phyloP scores from a whole-genome alignment of 2,113 vertebrate species.

The Dolichotis patagonum region DNA sequence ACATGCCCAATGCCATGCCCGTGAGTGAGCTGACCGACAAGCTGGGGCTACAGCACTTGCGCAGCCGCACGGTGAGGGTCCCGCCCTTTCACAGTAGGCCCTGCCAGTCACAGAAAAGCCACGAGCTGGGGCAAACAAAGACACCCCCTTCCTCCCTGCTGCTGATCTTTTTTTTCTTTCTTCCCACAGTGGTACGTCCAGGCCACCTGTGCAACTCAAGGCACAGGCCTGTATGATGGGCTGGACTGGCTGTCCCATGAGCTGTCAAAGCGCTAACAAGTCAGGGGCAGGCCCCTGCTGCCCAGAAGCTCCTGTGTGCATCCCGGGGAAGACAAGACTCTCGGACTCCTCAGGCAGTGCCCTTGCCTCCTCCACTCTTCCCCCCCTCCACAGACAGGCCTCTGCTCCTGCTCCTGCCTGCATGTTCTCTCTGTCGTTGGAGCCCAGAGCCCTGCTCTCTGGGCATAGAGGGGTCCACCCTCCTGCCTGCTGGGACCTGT shows the following conservation, averaged over 20 bases:
- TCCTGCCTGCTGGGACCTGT: conserved; percentile 65
- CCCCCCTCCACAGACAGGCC: conserved; percentile 60
- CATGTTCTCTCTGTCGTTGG: conserved; percentile 78
- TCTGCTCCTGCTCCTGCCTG: conserved; percentile 77
- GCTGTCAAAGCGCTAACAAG: conserved; percentile 88
- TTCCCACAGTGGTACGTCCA: conserved; percentile 91
- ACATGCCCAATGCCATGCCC: conserved; percentile 94
- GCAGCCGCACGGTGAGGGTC: conserved; percentile 89
- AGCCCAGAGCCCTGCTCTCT: conserved; percentile 68
- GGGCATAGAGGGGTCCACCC: conserved; percentile 55
- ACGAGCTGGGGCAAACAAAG: background rate
- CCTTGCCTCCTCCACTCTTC: background rate
- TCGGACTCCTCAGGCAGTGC: conserved; percentile 81
- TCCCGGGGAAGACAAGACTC: conserved; percentile 73
- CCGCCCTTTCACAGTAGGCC: fast-evolving
- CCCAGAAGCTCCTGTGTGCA: conserved; percentile 75
- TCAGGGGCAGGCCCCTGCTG: conserved; percentile 63
- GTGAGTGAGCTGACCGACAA: conserved; percentile 93
- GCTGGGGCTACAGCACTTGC: conserved; percentile 89
- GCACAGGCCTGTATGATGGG: conserved; percentile 93
- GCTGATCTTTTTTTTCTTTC: conserved; percentile 47
- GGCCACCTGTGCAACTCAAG: conserved; percentile 93
- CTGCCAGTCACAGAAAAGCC: background rate
- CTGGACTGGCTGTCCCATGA: conserved; percentile 94
- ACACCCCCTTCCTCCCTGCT: background rate